Conservation (phyloP, 2,888 invertebrate genomes). For the Tipula unca region DNA sequence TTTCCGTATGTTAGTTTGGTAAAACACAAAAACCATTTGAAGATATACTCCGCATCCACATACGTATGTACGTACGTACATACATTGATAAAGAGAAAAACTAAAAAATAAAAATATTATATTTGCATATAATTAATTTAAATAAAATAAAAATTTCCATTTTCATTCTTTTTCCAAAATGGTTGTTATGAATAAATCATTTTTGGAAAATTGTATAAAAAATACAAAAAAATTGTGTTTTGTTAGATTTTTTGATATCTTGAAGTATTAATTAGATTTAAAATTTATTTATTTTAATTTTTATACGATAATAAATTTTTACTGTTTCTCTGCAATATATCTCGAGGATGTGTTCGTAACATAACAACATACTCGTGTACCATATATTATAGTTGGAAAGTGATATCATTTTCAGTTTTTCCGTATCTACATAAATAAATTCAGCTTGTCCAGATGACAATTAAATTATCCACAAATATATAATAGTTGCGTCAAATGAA, state of each 20-base stretch:
- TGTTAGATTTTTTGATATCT: not conserved
- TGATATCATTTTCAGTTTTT: not conserved
- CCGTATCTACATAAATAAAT: not conserved
- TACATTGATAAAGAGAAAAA: not conserved
- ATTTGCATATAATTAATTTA: conserved; percentile 9
- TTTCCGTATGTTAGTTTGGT: conserved; percentile 8
- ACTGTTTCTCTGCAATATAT: too few relatives aligned
- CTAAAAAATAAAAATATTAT: not conserved
- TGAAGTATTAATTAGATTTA: not conserved
- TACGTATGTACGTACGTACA: too few relatives aligned
- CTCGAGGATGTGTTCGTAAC: too few relatives aligned
- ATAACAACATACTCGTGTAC: too few relatives aligned
- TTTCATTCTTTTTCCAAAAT: not conserved
- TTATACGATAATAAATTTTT: not conserved
- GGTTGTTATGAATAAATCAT: not conserved
- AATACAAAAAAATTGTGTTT: not conserved
- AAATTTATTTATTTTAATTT: not conserved
- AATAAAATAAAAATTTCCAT: too few relatives aligned
- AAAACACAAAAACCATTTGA: conserved; percentile 4
- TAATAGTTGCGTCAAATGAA: too few relatives aligned
- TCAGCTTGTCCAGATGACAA: not conserved
- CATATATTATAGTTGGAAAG: not conserved
- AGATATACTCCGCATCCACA: not conserved
- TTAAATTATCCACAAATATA: not conserved
- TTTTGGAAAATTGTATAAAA: not conserved